Conservation (phyloP, 2,113 vertebrate genomes). For the Hippocampus comes region DNA sequence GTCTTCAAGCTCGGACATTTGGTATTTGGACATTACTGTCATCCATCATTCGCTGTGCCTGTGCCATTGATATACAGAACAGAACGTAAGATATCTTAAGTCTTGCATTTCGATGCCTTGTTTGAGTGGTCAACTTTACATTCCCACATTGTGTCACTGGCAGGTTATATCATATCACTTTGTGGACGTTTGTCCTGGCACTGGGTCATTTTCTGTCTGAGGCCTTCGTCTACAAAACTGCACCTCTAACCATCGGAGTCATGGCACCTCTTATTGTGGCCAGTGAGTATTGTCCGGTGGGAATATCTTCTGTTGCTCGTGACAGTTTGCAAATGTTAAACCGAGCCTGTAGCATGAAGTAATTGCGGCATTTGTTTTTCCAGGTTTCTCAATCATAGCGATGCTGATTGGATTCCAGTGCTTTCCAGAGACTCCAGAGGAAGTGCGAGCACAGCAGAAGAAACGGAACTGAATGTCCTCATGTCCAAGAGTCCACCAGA, state of each 20-base stretch:
- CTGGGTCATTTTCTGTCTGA: conserved; percentile 91
- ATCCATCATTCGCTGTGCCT: conserved; percentile 88
- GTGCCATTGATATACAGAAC: conserved; percentile 93
- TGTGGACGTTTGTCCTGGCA: conserved; percentile 92
- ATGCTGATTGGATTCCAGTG: conserved; percentile 91
- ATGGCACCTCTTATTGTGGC: conserved; percentile 94
- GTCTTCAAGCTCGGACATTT: conserved; percentile 93
- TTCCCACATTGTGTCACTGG: not conserved
- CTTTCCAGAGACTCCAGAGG: conserved; percentile 76
- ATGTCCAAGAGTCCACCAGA: conserved; percentile 1
- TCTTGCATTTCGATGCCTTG: not conserved
- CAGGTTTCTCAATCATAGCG: conserved; percentile 88
- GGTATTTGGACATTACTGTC: conserved; percentile 95
- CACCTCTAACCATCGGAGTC: conserved; percentile 85
- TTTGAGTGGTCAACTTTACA: conserved; percentile 9
- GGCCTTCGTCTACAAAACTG: conserved; percentile 87
- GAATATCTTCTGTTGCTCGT: not conserved
- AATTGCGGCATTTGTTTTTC: conserved; percentile 6
- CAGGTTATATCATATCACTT: conserved; percentile 93
- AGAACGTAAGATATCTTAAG: conserved; percentile 75
- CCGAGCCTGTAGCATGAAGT: too few species aligned
- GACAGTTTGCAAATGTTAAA: not conserved
- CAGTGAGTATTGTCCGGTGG: conserved; percentile 55
- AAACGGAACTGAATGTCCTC: conserved; percentile 79
- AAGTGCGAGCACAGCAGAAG: conserved; percentile 74